These are phyloP conservation scores for Drosophila anceps DNA, from an alignment of 2,888 invertebrate genomes.

Conservation along the genomic window DNA sequence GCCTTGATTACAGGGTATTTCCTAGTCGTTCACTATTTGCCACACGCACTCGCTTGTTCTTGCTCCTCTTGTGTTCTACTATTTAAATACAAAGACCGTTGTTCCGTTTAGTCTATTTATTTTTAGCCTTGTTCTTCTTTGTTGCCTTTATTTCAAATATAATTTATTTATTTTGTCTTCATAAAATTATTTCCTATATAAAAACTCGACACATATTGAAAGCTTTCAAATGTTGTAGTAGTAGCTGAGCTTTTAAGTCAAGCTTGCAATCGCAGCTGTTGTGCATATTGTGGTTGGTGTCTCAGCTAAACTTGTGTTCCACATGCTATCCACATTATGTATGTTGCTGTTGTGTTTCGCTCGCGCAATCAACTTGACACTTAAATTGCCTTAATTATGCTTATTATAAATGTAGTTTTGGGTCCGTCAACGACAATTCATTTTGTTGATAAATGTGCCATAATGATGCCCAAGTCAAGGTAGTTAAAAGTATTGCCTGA, in stretches of 20 bases:
- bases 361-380: slow-evolving; percentile 19
- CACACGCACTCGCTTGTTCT: background rate
- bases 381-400: slow-evolving; percentile 36
- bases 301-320: slow-evolving; percentile 30
- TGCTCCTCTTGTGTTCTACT: background rate
- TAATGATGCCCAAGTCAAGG: slow-evolving; percentile 38
- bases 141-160: slow-evolving; percentile 20
- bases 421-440: slow-evolving; percentile 17
- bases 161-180: slow-evolving; percentile 22
- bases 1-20: background rate
- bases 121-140: slow-evolving; percentile 28
- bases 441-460: slow-evolving; percentile 39
- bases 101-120: slow-evolving; percentile 1
- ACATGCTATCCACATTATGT: slow-evolving; percentile 27
- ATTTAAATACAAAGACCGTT: slow-evolving; percentile 16
- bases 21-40: background rate
- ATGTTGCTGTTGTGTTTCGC: no score
- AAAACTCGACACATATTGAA: background rate
- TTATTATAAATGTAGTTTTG: slow-evolving; percentile 32
- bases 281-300: slow-evolving; percentile 42
- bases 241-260: slow-evolving; percentile 38
- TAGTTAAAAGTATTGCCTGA: slow-evolving; percentile 30
- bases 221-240: slow-evolving; percentile 22
- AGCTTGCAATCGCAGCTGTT: slow-evolving; percentile 20
- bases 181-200: slow-evolving; percentile 43